phyloP scores from a whole-genome alignment of 2,113 vertebrate species.

The Myiozetetes cayanensis region DNA sequence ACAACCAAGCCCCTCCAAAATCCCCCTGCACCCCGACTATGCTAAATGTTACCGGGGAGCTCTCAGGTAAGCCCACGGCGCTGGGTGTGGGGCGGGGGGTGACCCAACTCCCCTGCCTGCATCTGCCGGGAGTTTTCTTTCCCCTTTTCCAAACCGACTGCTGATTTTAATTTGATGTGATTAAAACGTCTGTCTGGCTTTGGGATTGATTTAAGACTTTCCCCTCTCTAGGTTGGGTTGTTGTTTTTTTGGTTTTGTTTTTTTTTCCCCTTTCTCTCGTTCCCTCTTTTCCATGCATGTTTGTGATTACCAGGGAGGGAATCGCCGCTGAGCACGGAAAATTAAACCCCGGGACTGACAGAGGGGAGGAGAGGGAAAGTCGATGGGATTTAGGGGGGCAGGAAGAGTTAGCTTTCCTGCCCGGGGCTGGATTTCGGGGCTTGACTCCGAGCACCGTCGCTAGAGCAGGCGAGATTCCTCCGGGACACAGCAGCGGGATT shows the following conservation, averaged over 20 bases:
- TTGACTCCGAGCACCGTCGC: not conserved
- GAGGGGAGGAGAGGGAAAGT: slow-evolving; percentile 58
- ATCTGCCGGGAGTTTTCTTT: not conserved
- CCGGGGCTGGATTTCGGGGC: not conserved
- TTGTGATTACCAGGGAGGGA: slow-evolving; percentile 67
- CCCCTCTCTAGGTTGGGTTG: not conserved
- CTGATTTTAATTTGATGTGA: slow-evolving; percentile 66
- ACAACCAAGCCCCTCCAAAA: not conserved
- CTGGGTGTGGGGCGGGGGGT: slow-evolving; percentile 9
- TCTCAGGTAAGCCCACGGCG: slow-evolving; percentile 55
- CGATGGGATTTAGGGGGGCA: not conserved
- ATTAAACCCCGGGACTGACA: slow-evolving; percentile 52
- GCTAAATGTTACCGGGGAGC: slow-evolving; percentile 63
- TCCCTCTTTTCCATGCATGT: slow-evolving; percentile 68
- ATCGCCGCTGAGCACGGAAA: slow-evolving; percentile 48
- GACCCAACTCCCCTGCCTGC: not conserved
- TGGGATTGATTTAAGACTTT: slow-evolving; percentile 66
- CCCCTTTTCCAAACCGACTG: slow-evolving; percentile 6
- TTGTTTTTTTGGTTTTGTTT: not conserved
- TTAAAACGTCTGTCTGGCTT: slow-evolving; percentile 66
- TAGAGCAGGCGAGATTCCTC: not conserved
- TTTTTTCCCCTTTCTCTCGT: not conserved
- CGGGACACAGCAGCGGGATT: not conserved
- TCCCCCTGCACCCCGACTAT: slow-evolving; percentile 57
- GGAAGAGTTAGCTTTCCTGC: not conserved